Conservation (phyloP, 2,888 invertebrate genomes). For the Pseudeuparius sepicola region DNA sequence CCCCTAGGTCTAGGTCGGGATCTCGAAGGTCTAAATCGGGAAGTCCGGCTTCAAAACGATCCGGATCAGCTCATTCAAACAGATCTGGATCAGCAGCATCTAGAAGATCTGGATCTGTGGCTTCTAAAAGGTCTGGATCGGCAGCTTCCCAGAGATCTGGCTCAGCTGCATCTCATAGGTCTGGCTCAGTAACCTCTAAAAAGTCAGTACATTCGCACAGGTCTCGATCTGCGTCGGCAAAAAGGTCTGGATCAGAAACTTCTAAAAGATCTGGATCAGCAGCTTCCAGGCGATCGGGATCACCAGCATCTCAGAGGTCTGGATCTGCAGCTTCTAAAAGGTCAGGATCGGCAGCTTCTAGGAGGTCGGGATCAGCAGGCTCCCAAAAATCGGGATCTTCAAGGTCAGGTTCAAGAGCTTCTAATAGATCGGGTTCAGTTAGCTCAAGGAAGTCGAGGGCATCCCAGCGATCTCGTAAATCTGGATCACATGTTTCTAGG, state of each 20-base stretch:
- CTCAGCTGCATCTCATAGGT: conserved; percentile 19
- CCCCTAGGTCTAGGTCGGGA: conserved; percentile 22
- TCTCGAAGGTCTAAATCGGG: conserved; percentile 16
- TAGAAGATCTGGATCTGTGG: conserved; percentile 22
- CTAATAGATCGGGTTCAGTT: conserved; percentile 18
- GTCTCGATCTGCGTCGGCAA: conserved; percentile 20
- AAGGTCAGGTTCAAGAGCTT: conserved; percentile 21
- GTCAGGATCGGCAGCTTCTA: conserved; percentile 21
- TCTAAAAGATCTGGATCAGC: conserved; percentile 23
- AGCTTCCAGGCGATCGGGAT: conserved; percentile 22
- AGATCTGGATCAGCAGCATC: conserved; percentile 25
- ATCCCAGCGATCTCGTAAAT: conserved; percentile 3
- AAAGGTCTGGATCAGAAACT: conserved; percentile 19
- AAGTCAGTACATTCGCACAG: conserved; percentile 19
- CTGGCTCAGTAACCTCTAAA: conserved; percentile 23
- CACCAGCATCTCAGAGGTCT: conserved; percentile 21
- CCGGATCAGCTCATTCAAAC: conserved; percentile 18
- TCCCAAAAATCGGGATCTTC: conserved; percentile 23
- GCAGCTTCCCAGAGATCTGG: conserved; percentile 19
- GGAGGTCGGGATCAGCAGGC: conserved; percentile 25
- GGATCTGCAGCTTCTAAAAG: conserved; percentile 21
- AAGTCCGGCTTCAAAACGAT: conserved; percentile 17
- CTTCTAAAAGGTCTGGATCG: conserved; percentile 27
- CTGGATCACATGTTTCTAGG: conserved; percentile 20
- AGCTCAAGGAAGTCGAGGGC: conserved; percentile 24